A percentile compares a stretch with the other conserved stretches of the same genome.
Conservation (phyloP, 2,113 vertebrate genomes). For the Cinclus cinclus region DNA sequence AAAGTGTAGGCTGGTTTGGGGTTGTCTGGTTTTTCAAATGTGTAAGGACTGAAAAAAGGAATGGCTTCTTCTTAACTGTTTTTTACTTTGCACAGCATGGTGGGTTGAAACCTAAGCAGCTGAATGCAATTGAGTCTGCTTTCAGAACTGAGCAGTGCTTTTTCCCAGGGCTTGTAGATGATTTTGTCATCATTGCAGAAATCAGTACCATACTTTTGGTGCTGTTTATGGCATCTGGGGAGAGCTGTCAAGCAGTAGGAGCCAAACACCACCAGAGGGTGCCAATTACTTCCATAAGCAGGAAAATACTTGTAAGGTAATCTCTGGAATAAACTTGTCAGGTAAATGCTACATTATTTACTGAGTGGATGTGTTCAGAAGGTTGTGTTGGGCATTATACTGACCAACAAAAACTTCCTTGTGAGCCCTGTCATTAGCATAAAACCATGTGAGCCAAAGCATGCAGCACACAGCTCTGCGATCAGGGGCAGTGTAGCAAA, state of each 20-base stretch:
- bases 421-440: background rate
- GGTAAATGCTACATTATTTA: background rate
- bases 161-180: background rate
- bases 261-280: conserved; percentile 58
- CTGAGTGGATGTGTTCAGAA: background rate
- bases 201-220: background rate
- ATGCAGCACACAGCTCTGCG: background rate
- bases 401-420: background rate
- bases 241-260: background rate
- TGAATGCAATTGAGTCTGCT: background rate
- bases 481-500: background rate
- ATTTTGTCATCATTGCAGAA: background rate
- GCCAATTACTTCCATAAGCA: conserved; percentile 1
- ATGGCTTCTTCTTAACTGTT: background rate
- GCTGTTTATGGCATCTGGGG: too few species aligned
- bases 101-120: background rate
- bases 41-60: background rate
- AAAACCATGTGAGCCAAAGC: background rate
- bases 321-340: background rate
- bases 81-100: background rate
- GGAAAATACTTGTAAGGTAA: background rate
- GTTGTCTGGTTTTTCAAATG: background rate
- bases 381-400: background rate
- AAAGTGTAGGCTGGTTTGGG: background rate
- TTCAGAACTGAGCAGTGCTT: background rate